phyloP scores from a whole-genome alignment of 53 echinoderm and acorn worm genomes.

The Holothuria leucospilota region DNA sequence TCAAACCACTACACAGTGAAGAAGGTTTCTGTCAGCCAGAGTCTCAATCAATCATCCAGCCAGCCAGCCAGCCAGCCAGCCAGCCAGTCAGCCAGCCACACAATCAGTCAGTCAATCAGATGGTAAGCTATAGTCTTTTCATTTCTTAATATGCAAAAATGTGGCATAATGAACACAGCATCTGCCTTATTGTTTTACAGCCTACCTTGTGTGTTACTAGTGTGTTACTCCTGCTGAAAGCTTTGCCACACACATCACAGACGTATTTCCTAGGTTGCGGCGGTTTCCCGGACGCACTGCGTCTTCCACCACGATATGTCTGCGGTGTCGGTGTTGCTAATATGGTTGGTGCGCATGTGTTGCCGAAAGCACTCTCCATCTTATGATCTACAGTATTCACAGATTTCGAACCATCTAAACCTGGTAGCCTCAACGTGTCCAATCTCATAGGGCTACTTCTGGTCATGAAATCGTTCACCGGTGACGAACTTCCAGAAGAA shows the following conservation, averaged over 20 bases:
- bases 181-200: too few relatives aligned
- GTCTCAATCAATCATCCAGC: too few relatives aligned
- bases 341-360: background rate
- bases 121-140: too few relatives aligned
- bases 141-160: too few relatives aligned
- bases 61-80: too few relatives aligned
- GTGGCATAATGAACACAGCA: too few relatives aligned
- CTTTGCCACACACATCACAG: constrained; percentile 95
- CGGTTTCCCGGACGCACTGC: constrained; percentile 64
- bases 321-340: constrained; percentile 11
- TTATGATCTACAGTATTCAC: background rate
- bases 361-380: background rate
- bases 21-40: too few relatives aligned
- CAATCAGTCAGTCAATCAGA: too few relatives aligned
- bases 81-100: too few relatives aligned
- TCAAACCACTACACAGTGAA: too few relatives aligned
- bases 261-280: constrained; percentile 91
- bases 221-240: constrained; percentile 98
- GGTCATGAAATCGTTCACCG: constrained; percentile 4
- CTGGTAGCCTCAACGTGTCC: background rate
- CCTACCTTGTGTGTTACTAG: constrained; percentile 98
- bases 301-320: constrained; percentile 10
- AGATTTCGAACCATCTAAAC: background rate
- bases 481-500: background rate
- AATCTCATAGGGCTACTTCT: background rate